Percentiles rank a stretch among this genome's conserved stretches.
These are phyloP conservation scores for Penaeus chinensis DNA, from an alignment of 1,140 invertebrate species.

Conservation along the genomic window DNA sequence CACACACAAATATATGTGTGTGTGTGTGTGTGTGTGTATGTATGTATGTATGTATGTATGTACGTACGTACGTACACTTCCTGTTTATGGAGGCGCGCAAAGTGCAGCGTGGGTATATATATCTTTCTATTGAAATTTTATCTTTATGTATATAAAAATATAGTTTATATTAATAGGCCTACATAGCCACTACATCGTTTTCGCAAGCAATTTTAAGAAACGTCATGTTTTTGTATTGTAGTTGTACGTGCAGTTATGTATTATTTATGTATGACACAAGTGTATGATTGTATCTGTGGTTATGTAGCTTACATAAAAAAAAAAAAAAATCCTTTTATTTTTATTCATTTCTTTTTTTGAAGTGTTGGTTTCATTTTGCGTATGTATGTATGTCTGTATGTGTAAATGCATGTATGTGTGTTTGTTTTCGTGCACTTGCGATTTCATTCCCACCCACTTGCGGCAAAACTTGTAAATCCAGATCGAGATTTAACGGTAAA, in stretches of 20 bases:
- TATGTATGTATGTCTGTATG: not conserved
- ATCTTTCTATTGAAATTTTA: not conserved
- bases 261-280: too few species aligned
- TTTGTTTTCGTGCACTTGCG: not conserved
- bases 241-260: too few species aligned
- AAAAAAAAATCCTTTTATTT: too few species aligned
- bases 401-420: conserved; percentile 3
- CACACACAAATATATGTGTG: not conserved
- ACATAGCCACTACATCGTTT: too few species aligned
- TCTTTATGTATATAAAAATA: not conserved
- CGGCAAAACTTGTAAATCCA: too few species aligned
- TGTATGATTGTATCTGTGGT: too few species aligned
- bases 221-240: too few species aligned
- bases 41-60: not conserved
- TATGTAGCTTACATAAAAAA: too few species aligned
- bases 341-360: too few species aligned
- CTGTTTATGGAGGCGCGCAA: not conserved
- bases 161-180: not conserved
- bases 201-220: too few species aligned
- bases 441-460: not conserved
- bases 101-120: not conserved
- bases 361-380: not conserved
- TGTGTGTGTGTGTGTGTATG: not conserved
- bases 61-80: not conserved
- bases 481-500: too few species aligned